Evolutionary conservation across 2,113 vertebrate species (phyloP).

Genomic region (Pimephales promelas): DNA sequence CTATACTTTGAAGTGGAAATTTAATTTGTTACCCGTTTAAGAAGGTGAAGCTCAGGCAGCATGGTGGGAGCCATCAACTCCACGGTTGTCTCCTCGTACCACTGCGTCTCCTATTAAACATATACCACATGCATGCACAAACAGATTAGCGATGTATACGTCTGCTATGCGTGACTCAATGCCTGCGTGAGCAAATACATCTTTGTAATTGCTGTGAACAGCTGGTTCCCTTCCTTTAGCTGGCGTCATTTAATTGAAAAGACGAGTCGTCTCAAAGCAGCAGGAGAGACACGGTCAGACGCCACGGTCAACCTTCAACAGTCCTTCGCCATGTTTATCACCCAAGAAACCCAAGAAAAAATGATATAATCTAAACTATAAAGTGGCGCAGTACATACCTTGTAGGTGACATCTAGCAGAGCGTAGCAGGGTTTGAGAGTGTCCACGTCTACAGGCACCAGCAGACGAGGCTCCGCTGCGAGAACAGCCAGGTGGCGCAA

Average conservation of each 20-base stretch:
- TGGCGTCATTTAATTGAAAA: constrained; percentile 40
- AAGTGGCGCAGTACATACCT: constrained; percentile 70
- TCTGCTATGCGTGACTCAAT: constrained; percentile 8
- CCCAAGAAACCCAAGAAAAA: neutral
- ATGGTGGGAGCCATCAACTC: constrained; percentile 95
- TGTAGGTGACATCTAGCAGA: constrained; percentile 93
- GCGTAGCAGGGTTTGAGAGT: constrained; percentile 91
- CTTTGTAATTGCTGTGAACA: constrained; percentile 50
- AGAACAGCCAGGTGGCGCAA: constrained; percentile 91
- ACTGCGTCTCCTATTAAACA: constrained; percentile 83
- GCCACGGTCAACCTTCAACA: constrained; percentile 28
- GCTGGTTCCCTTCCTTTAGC: constrained; percentile 32
- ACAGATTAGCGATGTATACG: neutral
- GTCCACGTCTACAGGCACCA: constrained; percentile 94
- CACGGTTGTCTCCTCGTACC: constrained; percentile 93
- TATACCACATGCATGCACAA: constrained; percentile 14
- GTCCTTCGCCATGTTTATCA: neutral
- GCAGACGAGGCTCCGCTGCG: constrained; percentile 90
- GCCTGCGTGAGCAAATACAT: constrained; percentile 15
- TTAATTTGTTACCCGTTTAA: constrained; percentile 84
- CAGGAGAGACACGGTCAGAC: neutral
- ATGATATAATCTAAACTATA: neutral
- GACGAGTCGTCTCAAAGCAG: neutral
- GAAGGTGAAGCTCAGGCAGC: constrained; percentile 91
- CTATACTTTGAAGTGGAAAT: neutral